Evolutionary conservation across 2,797 vertebrate genomes (phyloP), one percentile per base, ranked within the genome.

Genomic region (Threskiornis aethiopicus): DNA sequence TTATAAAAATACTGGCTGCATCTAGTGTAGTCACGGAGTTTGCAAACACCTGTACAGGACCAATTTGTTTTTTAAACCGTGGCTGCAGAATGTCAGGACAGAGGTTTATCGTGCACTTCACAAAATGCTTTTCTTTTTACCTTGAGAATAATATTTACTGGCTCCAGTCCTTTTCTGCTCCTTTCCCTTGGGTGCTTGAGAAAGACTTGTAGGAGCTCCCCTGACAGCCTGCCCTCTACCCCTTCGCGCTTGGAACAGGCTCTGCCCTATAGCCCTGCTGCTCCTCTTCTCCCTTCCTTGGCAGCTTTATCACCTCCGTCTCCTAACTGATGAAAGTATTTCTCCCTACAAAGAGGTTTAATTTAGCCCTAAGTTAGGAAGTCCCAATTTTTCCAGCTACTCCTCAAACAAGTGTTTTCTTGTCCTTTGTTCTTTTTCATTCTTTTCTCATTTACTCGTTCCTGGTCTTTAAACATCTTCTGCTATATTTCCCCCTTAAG

Each of bases 181-280:
- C 49, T 76, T 89, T 87, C 72, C 58, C 21, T 31, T 7, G 4
- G 6, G 2, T 37, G 47, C 42, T 66, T 51, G 15, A 89, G 54
- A 70, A 87, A 71, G n/a, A 13, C 14, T 47, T 70, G 25, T 17
- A 61, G 66, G 24, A 78, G 6, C 29, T n/a, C 15, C 22, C 3
- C 21, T 3, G 31, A 66, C 31, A 62, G 29, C 8, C 29, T 51
- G 28, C 13, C 42, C 39, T 59, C 35, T 69, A 9, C 39, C 37
- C 25, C 62, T 73, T 41, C 0, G 0, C 42, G 17, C 21, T 71
- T 20, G 1, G 0, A 35, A 41, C 20, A 33, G 15, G 28, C 46
- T 65, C 42, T 65, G 16, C 20, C 42, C 31, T 62, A 49, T 13
- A 64, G n/a, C 16, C 17, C 41, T 55, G 13, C 19, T 90, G 22